These are phyloP conservation scores for Phyllotreta striolata DNA, from an alignment of 2,888 invertebrate genomes.

Conservation along the genomic window DNA sequence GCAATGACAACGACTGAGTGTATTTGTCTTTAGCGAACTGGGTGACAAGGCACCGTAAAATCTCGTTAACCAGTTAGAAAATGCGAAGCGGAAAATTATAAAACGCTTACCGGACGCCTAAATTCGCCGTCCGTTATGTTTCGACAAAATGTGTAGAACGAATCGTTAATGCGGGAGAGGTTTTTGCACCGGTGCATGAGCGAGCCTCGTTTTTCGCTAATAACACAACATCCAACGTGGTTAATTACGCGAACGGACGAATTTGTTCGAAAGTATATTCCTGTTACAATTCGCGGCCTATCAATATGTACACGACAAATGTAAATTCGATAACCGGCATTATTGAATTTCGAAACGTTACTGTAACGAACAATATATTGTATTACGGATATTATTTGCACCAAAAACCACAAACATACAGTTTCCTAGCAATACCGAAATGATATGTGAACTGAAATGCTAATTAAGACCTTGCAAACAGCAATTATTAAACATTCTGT, in stretches of 20 bases:
- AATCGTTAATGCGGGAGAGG: conserved; percentile 6
- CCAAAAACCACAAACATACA: conserved; percentile 17
- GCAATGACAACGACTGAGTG: conserved; percentile 14
- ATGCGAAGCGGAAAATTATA: conserved; percentile 42
- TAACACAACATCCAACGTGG: neutral
- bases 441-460: conserved; percentile 26
- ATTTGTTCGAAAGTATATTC: too few relatives aligned
- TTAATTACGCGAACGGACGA: too few relatives aligned
- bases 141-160: conserved; percentile 6
- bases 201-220: neutral
- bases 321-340: conserved; percentile 7
- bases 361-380: conserved; percentile 6
- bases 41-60: conserved; percentile 37
- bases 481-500: conserved; percentile 34
- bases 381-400: conserved; percentile 23
- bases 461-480: conserved; percentile 32
- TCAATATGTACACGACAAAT: too few relatives aligned
- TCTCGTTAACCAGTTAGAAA: conserved; percentile 38
- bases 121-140: conserved; percentile 34
- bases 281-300: too few relatives aligned
- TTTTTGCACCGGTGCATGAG: neutral
- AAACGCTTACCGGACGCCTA: conserved; percentile 36
- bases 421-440: conserved; percentile 22
- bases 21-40: conserved; percentile 18
- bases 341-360: conserved; percentile 14